Evolutionary conservation across 2,797 vertebrate species (phyloP), one percentile per base, ranked within the genome.

Genomic region (Hoplostethus mediterraneus): DNA sequence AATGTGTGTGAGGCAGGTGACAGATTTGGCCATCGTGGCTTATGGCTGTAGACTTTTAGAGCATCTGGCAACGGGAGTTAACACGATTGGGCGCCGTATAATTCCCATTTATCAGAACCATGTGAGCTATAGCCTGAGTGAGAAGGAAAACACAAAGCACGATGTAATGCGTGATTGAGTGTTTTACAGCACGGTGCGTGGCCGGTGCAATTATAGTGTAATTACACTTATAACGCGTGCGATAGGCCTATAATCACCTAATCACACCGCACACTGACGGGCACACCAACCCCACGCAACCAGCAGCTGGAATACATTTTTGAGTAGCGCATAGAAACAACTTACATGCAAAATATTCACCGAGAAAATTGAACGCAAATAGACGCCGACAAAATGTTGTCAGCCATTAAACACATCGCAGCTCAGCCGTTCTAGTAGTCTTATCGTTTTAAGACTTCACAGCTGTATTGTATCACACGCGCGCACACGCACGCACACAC

Each of bases 201-300:
- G 28, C 52, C 47, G 44, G 71, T 59, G 77, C 82, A 78, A 85
- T 82, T 80, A 87, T 40, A 71, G 70, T 66, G 52, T 78, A 81
- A 89, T 87, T 79, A 82, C 75, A 82, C 74, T 79, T 81, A 73
- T 65, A 52, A 57, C 49, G 71, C 1, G 16, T 58, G 52, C 65
- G 74, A 80, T 73, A 77, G 82, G 80, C 73, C 80, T 80, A 79
- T 87, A 86, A 90, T 89, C 88, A 87, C 81, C 86, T 53, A 74
- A 84, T 84, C 77, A 79, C 80, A 74, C 75, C 49, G 75, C 77
- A 75, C 79, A 76, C 58, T 42, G 67, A 72, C 72, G 3, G 38
- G 79, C 64, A 61, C 73, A 36, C 74, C 0, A 47, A 21, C 38
- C 38, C 9, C 38, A 40, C 38, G 63, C 81, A 36, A 51, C 70